Evolutionary conservation across 1,140 invertebrate genomes (phyloP), one percentile per base, ranked within the genome.

Genomic region (Bombus picipes): DNA sequence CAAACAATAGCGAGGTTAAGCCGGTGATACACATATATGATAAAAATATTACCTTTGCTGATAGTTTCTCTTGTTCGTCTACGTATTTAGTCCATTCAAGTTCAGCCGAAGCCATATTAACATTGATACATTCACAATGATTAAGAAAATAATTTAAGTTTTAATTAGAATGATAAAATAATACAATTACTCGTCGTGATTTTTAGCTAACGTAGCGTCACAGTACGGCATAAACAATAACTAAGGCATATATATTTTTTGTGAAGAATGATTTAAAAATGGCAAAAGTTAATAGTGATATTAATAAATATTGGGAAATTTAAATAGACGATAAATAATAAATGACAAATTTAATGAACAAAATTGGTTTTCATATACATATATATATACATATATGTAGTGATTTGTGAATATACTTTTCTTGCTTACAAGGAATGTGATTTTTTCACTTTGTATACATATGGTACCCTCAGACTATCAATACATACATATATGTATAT

Each of bases 51-150:
- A 95, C 94, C 92, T 94, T 92, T 18, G 92, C 90, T 28, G 95
- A 88, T 32, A 95, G 85, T 86, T 94, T 94, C 68, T 96, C 96
- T 77, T 95, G 95, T 81, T 96, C 95, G 10, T 95, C 94, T 0
- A 94, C 94, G 88, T 91, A 95, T 88, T 95, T 95, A n/a, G 88
- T 88, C 94, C 94, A 94, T 57, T 94, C 91, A 3, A 93, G 81
- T 74, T 94, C 90, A 66, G 90, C 62, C 8, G 92, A 89, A 70
- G 92, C 78, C 93, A 94, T 94, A 81, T 82, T 85, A 47, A 57
- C 53, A 86, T 86, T 4, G 32, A 34, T 76, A 34, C 22, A 53
- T 39, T 43, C 37, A 41, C 47, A 43, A 41, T 59, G 66, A 47
- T 43, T 57, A 25, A 41, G 13, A 43, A 81, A 25, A 68, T 34